Conservation (phyloP, 2,113 vertebrate genomes). For the Phalacrocorax aristotelis region DNA sequence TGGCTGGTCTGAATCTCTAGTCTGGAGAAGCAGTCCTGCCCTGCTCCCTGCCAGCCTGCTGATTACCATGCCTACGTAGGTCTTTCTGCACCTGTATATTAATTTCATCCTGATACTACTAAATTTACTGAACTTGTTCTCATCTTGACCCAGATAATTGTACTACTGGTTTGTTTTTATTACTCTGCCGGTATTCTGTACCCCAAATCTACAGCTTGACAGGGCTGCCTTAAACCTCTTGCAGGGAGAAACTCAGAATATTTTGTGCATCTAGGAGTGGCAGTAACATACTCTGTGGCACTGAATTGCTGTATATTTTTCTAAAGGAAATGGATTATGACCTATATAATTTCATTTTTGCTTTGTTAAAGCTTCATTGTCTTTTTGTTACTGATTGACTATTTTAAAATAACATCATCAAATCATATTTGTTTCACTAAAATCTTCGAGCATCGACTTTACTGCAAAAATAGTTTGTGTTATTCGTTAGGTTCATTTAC, state of each 20-base stretch:
- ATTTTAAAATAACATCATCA: not conserved
- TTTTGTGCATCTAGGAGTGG: not conserved
- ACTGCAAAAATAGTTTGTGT: not conserved
- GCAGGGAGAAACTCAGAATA: not conserved
- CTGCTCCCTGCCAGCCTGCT: not conserved
- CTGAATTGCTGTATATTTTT: not conserved
- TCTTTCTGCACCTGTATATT: accelerated
- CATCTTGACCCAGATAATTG: not conserved
- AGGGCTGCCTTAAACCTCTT: not conserved
- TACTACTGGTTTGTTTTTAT: not conserved
- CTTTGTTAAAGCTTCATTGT: not conserved
- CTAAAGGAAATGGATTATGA: not conserved
- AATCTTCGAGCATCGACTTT: not conserved
- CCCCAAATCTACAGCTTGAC: accelerated
- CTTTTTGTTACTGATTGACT: not conserved
- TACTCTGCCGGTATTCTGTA: not conserved
- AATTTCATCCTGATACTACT: not conserved
- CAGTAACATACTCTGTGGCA: not conserved
- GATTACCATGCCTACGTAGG: accelerated
- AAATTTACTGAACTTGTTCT: not conserved
- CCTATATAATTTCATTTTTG: not conserved
- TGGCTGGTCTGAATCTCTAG: not conserved
- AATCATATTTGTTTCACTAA: not conserved
- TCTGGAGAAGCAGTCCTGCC: not conserved
- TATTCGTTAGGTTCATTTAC: not conserved